Percentiles rank a stretch among this genome's conserved stretches.
Conservation (phyloP, 2,797 vertebrate species). For the Halcyon leucocephala region DNA sequence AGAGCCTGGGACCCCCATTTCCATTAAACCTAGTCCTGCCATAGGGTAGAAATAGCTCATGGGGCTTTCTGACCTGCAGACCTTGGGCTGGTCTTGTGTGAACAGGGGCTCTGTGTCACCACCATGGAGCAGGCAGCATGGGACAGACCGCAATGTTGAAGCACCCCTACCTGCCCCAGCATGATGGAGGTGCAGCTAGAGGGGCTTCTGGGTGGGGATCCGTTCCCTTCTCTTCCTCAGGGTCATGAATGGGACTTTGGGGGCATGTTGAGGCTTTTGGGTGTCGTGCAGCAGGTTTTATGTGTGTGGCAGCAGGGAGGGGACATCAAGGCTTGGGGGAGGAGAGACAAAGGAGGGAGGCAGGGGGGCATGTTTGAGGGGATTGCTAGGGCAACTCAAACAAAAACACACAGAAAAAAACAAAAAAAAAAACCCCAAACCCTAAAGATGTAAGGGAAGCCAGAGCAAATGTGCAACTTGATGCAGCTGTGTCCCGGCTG, state of each 20-base stretch:
- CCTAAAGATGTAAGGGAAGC: background rate
- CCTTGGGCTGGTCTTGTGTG: background rate
- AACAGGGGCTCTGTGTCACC: background rate
- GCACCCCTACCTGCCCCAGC: background rate
- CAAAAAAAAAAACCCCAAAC: no score
- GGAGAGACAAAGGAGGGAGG: background rate
- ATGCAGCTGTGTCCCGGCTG: accelerated
- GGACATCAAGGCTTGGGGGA: background rate
- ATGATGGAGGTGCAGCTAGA: accelerated
- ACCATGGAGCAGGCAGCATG: background rate
- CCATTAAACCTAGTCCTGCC: background rate
- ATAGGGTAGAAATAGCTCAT: background rate
- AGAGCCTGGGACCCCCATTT: background rate
- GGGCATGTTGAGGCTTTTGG: background rate
- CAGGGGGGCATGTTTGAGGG: background rate
- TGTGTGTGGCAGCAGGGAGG: accelerated
- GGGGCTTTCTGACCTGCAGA: background rate
- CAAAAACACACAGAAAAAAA: no score
- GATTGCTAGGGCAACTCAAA: background rate
- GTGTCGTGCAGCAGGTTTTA: background rate
- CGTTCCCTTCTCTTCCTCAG: background rate
- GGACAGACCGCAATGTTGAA: background rate
- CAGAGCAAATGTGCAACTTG: accelerated
- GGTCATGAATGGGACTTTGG: background rate
- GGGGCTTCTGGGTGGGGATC: background rate